Base-by-base conservation (phyloP, 2,888 invertebrate species). In the Brachyopa scutellaris region DNA sequence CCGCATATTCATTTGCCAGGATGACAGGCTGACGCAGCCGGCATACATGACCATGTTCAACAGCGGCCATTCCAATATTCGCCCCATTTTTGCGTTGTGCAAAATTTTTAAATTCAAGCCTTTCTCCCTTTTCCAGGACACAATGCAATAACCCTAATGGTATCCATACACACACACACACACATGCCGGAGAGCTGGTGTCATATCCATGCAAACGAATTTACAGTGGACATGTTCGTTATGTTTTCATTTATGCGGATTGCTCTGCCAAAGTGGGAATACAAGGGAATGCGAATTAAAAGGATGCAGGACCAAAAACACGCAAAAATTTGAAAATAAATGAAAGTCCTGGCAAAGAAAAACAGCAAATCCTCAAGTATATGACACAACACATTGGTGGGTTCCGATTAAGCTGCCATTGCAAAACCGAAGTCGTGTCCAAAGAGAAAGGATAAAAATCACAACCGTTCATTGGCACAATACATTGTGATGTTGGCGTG, bases 131-230 rank as follows among this genome's bases (percentile, higher is more conserved):
- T 62, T 55, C 17, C 51, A 36, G 80, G 69, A 80, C 59, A 76
- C 76, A 76, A 76, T 80, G 76, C 69, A 80, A 80, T 80, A 80
- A 80, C 69, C 80, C 76, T 69, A 76, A 64, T 76, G 64, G 64
- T 76, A 76, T 76, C 79, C 76, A 80, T 70, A 57, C 51, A 29
- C 9, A 21, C 13, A 66, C 26, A 23, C 57, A 47, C 57, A 59
- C 42, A 42, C 31, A 6, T 26, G 23, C 21, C 31, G 40, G 9
- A 42, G n/a, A 31, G 29, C 69, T 67, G 62, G 61, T 72, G 73
- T 59, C 80, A 80, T 33, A 70, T 13, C 26, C 51, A 66, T 36
- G 55, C 57, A 66, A 66, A 59, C 38, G 55, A 80, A 80, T 55
- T 69, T 69, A 62, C 57, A 70, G 49, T 51, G 38, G 64, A 38